Evolutionary conservation across 2,888 invertebrate species (phyloP).

Genomic region (Panzeria rudis): DNA sequence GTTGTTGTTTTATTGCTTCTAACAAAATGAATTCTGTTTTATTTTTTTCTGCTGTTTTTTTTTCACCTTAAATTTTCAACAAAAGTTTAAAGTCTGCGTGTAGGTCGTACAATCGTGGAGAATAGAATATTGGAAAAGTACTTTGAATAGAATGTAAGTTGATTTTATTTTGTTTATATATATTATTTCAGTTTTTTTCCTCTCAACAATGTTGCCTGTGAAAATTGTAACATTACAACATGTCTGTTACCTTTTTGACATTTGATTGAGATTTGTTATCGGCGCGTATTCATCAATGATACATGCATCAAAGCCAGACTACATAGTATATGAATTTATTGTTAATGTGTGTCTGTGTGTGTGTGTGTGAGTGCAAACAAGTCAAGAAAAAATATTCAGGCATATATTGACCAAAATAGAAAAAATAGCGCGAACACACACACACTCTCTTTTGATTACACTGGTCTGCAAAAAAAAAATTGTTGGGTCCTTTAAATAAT

Average conservation of each 20-base stretch:
- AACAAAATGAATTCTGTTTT: constrained; percentile 25
- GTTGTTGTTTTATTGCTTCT: constrained; percentile 25
- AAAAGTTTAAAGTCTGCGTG: constrained; percentile 54
- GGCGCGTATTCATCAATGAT: constrained; percentile 81
- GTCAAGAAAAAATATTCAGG: constrained; percentile 29
- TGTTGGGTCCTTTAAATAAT: too few species aligned
- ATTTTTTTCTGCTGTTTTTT: constrained; percentile 9
- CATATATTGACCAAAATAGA: constrained; percentile 47
- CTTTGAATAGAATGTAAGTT: constrained; percentile 32
- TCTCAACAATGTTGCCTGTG: constrained; percentile 73
- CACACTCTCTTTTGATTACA: not conserved
- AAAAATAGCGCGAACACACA: not conserved
- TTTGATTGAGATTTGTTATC: constrained; percentile 83
- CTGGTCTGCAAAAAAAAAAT: too few species aligned
- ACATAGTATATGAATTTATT: constrained; percentile 40
- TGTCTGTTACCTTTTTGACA: constrained; percentile 84
- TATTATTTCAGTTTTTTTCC: not conserved
- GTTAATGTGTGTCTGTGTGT: not conserved
- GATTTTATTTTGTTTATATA: not conserved
- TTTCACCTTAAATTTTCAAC: constrained; percentile 32
- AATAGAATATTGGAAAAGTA: constrained; percentile 41
- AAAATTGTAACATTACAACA: constrained; percentile 82
- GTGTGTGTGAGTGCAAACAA: constrained; percentile 11
- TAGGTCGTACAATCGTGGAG: not conserved
- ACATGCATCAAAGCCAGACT: constrained; percentile 79